These are phyloP conservation scores for Sminthurides aquaticus DNA, from an alignment of 2,888 invertebrate genomes.

Conservation along the genomic window DNA sequence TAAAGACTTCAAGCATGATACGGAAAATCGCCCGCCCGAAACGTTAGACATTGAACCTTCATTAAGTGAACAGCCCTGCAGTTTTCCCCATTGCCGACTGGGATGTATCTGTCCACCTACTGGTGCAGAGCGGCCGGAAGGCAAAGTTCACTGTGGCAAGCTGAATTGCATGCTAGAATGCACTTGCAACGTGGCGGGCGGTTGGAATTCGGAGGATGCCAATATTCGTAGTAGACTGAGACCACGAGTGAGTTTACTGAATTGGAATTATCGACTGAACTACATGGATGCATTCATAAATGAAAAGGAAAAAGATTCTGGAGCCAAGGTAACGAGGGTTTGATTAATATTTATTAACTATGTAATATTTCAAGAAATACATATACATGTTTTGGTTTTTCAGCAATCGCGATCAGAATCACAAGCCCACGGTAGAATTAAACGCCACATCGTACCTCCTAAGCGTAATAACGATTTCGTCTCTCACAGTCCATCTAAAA, in stretches of 20 bases:
- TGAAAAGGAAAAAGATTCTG: constrained; percentile 11
- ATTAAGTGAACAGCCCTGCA: background rate
- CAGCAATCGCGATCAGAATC: too few species aligned
- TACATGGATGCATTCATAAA: constrained; percentile 17
- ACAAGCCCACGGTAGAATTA: constrained; percentile 1
- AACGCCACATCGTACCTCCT: constrained; percentile 17
- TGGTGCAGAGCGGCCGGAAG: constrained; percentile 7
- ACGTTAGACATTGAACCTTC: background rate
- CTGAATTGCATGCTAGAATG: constrained; percentile 39
- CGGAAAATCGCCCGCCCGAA: background rate
- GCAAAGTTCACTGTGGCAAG: constrained; percentile 31
- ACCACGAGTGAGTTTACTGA: constrained; percentile 38
- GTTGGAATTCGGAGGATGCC: constrained; percentile 29
- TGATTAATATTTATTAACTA: too few species aligned
- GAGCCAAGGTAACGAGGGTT: constrained; percentile 9
- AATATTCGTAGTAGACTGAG: constrained; percentile 37
- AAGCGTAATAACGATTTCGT: constrained; percentile 21
- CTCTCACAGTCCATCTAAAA: constrained; percentile 12
- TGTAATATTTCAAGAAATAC: background rate
- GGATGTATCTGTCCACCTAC: constrained; percentile 37
- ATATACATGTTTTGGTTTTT: too few species aligned
- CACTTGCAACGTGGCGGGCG: constrained; percentile 24
- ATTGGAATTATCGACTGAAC: constrained; percentile 31
- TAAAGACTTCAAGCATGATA: background rate
- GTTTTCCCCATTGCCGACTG: constrained; percentile 27